A percentile compares a stretch with the other conserved stretches of the same genome.
Evolutionary conservation across 1,140 invertebrate species (phyloP).

Genomic region (Drosophila hydei): DNA sequence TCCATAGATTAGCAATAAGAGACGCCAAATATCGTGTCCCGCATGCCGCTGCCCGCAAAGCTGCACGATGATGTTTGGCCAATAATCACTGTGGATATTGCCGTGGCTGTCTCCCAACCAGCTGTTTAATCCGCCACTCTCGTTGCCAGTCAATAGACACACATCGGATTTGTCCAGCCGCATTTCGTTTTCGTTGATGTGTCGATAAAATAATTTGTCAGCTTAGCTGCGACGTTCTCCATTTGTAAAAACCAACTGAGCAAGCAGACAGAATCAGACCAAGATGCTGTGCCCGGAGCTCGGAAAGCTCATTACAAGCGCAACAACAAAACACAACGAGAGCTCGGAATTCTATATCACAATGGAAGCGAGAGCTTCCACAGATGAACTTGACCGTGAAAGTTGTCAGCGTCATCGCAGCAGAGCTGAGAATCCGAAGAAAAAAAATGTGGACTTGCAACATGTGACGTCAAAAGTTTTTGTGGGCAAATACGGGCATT

Average conservation of each 20-base stretch:
- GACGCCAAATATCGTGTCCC: conserved; percentile 48
- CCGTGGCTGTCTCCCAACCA: conserved; percentile 39
- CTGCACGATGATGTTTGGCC: conserved; percentile 54
- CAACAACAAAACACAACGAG: conserved; percentile 24
- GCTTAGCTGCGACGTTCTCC: conserved; percentile 36
- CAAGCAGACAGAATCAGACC: conserved; percentile 10
- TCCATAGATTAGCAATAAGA: conserved; percentile 60
- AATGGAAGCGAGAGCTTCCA: conserved; percentile 27
- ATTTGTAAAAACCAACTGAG: conserved; percentile 59
- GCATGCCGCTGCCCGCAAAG: conserved; percentile 50
- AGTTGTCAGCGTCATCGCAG: conserved; percentile 54
- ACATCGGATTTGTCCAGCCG: conserved; percentile 51
- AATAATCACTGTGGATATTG: conserved; percentile 42
- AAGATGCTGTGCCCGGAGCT: conserved; percentile 39
- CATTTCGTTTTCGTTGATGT: conserved; percentile 34
- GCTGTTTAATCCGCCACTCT: conserved; percentile 34
- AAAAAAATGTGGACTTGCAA: conserved; percentile 60
- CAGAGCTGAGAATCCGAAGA: conserved; percentile 4
- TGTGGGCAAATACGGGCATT: conserved; percentile 16
- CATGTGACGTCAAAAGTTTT: conserved; percentile 71
- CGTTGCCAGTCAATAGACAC: conserved; percentile 51
- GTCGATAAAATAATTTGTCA: conserved; percentile 10
- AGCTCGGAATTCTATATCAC: conserved; percentile 51
- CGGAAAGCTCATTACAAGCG: conserved; percentile 60
- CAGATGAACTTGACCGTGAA: conserved; percentile 83